Evolutionary conservation across 2,888 invertebrate species (phyloP).

Genomic region (Drosophila paracracens): DNA sequence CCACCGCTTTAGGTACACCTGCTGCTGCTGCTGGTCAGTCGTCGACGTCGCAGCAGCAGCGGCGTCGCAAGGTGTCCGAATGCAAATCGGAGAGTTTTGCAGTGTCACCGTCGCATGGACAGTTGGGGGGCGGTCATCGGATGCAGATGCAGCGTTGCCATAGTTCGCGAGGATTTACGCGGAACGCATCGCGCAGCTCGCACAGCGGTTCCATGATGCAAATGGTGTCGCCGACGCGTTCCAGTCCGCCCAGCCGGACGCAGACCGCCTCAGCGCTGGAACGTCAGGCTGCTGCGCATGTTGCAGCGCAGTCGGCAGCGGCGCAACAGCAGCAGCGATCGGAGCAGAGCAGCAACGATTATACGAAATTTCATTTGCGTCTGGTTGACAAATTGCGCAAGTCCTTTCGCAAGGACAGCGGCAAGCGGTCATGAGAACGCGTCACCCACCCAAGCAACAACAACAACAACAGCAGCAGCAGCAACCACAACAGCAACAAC

Average conservation of each 20-base stretch:
- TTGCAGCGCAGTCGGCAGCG: slow-evolving; percentile 69
- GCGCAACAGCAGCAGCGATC: slow-evolving; percentile 34
- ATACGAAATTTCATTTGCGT: slow-evolving; percentile 90
- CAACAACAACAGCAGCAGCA: slow-evolving; percentile 21
- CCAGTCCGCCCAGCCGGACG: slow-evolving; percentile 86
- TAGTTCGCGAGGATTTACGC: slow-evolving; percentile 87
- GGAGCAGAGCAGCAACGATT: slow-evolving; percentile 86
- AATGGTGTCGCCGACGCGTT: slow-evolving; percentile 87
- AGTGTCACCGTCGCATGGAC: slow-evolving; percentile 85
- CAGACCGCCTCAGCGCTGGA: slow-evolving; percentile 61
- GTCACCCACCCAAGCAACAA: slow-evolving; percentile 39
- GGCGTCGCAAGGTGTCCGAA: slow-evolving; percentile 86
- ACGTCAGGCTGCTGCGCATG: slow-evolving; percentile 63
- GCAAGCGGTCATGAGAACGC: slow-evolving; percentile 83
- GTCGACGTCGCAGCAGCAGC: slow-evolving; percentile 46
- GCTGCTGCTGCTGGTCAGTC: slow-evolving; percentile 7
- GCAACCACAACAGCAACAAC: slow-evolving; percentile 8
- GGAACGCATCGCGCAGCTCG: slow-evolving; percentile 88
- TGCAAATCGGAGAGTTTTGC: slow-evolving; percentile 86
- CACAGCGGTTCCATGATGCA: slow-evolving; percentile 85
- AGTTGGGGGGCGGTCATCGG: slow-evolving; percentile 82
- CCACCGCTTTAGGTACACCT: slow-evolving; percentile 87
- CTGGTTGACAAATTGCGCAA: slow-evolving; percentile 90
- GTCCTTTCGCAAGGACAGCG: slow-evolving; percentile 86
- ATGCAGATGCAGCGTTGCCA: slow-evolving; percentile 84